phyloP scores from a whole-genome alignment of 2,888 invertebrate species.

The Tiliacea aurago region DNA sequence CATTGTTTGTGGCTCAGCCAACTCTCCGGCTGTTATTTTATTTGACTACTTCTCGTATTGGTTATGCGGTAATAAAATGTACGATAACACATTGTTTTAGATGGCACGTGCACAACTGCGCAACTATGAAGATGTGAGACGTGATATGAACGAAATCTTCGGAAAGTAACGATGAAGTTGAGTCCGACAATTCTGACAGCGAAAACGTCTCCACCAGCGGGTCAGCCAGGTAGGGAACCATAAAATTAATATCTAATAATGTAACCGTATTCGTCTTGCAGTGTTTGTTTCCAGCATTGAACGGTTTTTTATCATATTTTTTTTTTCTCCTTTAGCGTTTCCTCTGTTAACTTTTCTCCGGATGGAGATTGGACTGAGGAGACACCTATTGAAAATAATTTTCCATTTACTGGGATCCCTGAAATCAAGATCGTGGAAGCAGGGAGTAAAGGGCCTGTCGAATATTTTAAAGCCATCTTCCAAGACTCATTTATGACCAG shows the following conservation, averaged over 20 bases:
- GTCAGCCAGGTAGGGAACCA: not conserved
- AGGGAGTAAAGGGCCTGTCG: too few species aligned
- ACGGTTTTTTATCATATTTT: not conserved
- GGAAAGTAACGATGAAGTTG: not conserved
- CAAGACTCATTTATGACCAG: too few species aligned
- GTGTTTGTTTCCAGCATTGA: not conserved
- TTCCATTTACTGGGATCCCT: slow-evolving; percentile 16
- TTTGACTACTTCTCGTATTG: not conserved
- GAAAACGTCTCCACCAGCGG: not conserved
- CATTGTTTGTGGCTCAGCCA: not conserved
- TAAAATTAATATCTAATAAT: not conserved
- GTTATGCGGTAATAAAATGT: not conserved
- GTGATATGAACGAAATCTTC: not conserved
- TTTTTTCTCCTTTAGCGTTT: not conserved
- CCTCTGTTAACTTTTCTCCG: not conserved
- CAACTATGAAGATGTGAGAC: not conserved
- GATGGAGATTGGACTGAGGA: slow-evolving; percentile 12
- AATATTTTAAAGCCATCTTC: too few species aligned
- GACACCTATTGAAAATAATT: not conserved
- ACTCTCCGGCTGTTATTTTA: not conserved
- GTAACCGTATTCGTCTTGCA: not conserved
- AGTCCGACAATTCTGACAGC: not conserved
- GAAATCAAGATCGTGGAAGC: not conserved
- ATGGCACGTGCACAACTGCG: too few species aligned
- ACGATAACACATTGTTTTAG: not conserved